Base-by-base conservation (phyloP, 2,113 vertebrate species). In the Sinocyclocheilus maitianheensis region DNA sequence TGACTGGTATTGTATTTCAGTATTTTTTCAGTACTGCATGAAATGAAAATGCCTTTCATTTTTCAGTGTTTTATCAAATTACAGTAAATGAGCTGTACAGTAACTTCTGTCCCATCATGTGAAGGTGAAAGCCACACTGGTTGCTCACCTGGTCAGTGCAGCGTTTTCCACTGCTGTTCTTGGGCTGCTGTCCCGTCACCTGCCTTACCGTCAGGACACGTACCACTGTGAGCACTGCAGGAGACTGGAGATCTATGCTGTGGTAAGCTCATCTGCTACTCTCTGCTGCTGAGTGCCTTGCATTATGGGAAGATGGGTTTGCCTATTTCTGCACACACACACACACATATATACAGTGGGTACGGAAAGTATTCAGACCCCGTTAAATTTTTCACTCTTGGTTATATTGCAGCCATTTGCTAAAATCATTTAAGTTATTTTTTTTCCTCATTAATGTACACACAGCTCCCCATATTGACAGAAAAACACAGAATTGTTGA, bases 151-250 rank as follows among this genome's bases (percentile, higher is more conserved):
- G 48, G 93, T 95, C 87, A 95, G 95, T n/a, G 94, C 94, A 48
- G 93, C 94, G 0, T 93, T 95, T 55, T 76, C 93, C 83, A 95
- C 94, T 0, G 94, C 94, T 0, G 92, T 93, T 20, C 91, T 95
- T 84, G 94, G 94, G 53, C 92, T 95, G 30, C 94, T 95, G 91
- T 95, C 95, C 87, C 94, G 95, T 84, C 95, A 95, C 89, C 93
- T 95, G 11, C 95, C 95, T 0, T 95, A 95, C 88, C 92, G 94
- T 11, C 95, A 95, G 90, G 93, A 95, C 90, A 94, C 94, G 0
- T 95, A 95, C 90, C 95, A 95, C 93, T 95, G 95, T 43, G 94
- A 95, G 83, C 95, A 95, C 92, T 95, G 95, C 90, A 91, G 91
- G 34, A 85, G 87, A 20, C 91, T 95, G 90, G 94, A 95, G 90